Evolutionary conservation across 2,888 invertebrate genomes (phyloP).

Genomic region (Allacma fusca): DNA sequence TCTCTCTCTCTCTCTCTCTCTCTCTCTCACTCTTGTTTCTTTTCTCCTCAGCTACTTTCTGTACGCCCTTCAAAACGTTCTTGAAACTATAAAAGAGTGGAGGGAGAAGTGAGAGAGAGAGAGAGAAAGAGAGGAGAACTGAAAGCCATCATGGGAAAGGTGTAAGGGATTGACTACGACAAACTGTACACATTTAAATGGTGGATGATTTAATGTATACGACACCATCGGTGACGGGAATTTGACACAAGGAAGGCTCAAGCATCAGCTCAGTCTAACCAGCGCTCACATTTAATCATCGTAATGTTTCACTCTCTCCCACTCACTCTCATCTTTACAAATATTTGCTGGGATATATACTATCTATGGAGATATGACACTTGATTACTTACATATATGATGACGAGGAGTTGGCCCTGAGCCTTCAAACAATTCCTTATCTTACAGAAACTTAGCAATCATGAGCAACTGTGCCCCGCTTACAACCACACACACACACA

Average conservation of each 20-base stretch:
- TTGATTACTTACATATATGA: no score
- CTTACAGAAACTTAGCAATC: no score
- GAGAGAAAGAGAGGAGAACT: conserved; percentile 5
- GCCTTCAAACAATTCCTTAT: no score
- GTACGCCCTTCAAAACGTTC: neutral
- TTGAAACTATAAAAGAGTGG: neutral
- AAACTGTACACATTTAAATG: conserved; percentile 41
- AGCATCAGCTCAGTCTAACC: conserved; percentile 30
- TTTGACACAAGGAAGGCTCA: conserved; percentile 44
- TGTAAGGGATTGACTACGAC: conserved; percentile 12
- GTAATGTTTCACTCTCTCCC: conserved; percentile 35
- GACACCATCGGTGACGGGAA: conserved; percentile 45
- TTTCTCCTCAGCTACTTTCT: neutral
- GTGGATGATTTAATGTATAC: conserved; percentile 45
- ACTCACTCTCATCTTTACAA: neutral
- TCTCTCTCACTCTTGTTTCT: neutral
- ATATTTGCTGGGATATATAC: neutral
- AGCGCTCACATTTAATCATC: conserved; percentile 39
- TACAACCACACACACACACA: conserved; percentile 19
- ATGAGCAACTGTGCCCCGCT: neutral
- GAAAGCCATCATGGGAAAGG: conserved; percentile 25
- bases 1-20: conserved; percentile 7
- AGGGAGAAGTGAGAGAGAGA: neutral
- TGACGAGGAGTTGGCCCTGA: no score
- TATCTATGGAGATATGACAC: neutral